A percentile compares a stretch with the other conserved stretches of the same genome.
These are phyloP conservation scores for Sminthurinus aureus DNA, from an alignment of 2,888 invertebrate species.

Conservation along the genomic window DNA sequence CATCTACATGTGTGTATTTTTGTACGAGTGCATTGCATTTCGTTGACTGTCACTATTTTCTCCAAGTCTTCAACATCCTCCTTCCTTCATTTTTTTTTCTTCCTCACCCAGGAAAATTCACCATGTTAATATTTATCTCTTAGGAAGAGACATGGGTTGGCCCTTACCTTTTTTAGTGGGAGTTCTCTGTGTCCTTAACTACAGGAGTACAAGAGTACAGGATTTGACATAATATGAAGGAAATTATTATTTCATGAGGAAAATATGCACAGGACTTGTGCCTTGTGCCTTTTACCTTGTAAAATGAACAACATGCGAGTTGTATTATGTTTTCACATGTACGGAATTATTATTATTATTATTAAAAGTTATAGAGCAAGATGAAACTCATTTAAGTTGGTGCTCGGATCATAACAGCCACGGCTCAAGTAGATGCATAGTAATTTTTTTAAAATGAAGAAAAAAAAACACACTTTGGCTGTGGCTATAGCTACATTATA, in stretches of 20 bases:
- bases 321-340: no score
- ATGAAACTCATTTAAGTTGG: slow-evolving; percentile 31
- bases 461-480: not conserved
- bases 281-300: no score
- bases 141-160: not conserved
- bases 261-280: slow-evolving; percentile 21
- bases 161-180: no score
- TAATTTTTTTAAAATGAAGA: no score
- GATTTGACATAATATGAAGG: slow-evolving; percentile 23
- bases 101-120: not conserved
- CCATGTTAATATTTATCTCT: not conserved
- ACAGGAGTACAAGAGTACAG: not conserved
- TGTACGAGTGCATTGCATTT: not conserved
- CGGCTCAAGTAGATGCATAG: not conserved
- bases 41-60: not conserved
- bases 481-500: not conserved
- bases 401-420: not conserved
- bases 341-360: no score
- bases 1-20: slow-evolving; percentile 24
- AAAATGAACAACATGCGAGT: no score
- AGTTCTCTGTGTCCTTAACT: no score
- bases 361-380: not conserved
- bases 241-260: slow-evolving; percentile 9
- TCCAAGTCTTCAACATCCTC: not conserved
- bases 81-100: slow-evolving; percentile 8